These are phyloP conservation scores for Agonopterix heracliana DNA, from an alignment of 2,888 invertebrate genomes.

Conservation along the genomic window DNA sequence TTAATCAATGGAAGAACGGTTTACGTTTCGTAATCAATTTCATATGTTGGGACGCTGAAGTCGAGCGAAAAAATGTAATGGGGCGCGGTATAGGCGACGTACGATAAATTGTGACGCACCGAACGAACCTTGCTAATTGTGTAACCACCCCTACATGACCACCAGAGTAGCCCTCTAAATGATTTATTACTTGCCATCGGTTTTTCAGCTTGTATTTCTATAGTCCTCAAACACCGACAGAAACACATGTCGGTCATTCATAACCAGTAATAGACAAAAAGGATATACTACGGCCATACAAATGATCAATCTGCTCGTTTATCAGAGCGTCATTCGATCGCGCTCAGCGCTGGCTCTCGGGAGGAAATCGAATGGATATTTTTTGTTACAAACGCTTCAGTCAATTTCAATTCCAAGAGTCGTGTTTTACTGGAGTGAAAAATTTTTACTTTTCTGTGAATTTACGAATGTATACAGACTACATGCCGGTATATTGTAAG, in stretches of 20 bases:
- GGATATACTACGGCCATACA: slow-evolving; percentile 14
- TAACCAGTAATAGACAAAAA: slow-evolving; percentile 22
- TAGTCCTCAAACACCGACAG: slow-evolving; percentile 17
- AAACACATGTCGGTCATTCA: slow-evolving; percentile 27
- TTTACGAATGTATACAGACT: too few species aligned
- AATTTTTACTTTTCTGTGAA: too few species aligned
- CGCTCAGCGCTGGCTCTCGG: slow-evolving; percentile 1
- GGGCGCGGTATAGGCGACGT: slow-evolving; percentile 20
- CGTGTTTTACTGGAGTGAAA: too few species aligned
- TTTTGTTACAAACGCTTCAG: slow-evolving; percentile 1
- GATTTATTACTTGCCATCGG: slow-evolving; percentile 5
- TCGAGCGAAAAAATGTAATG: slow-evolving; percentile 36
- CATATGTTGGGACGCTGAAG: slow-evolving; percentile 20
- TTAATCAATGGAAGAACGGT: slow-evolving; percentile 17
- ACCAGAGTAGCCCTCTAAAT: not conserved
- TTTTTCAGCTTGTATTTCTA: slow-evolving; percentile 4
- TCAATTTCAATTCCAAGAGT: slow-evolving; percentile 1
- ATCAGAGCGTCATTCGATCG: slow-evolving; percentile 28
- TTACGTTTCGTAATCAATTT: slow-evolving; percentile 32
- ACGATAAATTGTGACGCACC: slow-evolving; percentile 19
- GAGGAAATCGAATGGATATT: slow-evolving; percentile 7
- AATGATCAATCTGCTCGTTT: slow-evolving; percentile 31
- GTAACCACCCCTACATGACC: slow-evolving; percentile 1
- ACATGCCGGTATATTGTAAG: too few species aligned
- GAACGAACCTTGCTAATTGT: slow-evolving; percentile 4